phyloP scores from a whole-genome alignment of 2,888 invertebrate species.

The Harpalus rufipes region DNA sequence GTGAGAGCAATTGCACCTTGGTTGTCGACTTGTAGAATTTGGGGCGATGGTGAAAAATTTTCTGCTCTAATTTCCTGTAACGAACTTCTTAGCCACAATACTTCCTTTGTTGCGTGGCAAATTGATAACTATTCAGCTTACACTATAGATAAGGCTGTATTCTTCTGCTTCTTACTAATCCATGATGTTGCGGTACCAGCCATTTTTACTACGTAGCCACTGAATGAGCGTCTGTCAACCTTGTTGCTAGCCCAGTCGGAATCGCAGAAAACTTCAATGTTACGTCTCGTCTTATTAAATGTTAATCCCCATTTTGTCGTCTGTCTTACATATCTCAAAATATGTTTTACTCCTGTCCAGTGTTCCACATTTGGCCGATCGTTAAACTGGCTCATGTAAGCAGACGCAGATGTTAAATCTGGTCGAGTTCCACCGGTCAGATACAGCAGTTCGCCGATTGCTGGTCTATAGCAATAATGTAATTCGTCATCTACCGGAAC shows the following conservation, averaged over 20 bases:
- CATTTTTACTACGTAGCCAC: conserved; percentile 21
- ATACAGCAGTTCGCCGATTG: conserved; percentile 42
- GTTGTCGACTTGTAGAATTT: too few species aligned
- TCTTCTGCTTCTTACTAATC: conserved; percentile 24
- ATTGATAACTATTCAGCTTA: conserved; percentile 54
- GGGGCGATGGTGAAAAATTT: too few species aligned
- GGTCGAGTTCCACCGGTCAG: too few species aligned
- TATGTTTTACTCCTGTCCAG: conserved; percentile 44
- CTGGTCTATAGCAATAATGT: conserved; percentile 11
- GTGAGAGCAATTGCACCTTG: too few species aligned
- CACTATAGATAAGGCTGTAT: conserved; percentile 20
- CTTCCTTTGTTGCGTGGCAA: conserved; percentile 5
- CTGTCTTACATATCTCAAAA: conserved; percentile 1
- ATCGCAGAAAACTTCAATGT: too few species aligned
- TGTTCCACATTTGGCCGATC: too few species aligned
- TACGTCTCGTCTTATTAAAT: not conserved
- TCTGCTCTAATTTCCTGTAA: not conserved
- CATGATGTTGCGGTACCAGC: conserved; percentile 33
- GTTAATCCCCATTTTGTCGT: too few species aligned
- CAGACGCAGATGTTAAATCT: too few species aligned
- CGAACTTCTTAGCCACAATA: conserved; percentile 1
- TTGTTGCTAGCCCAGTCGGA: too few species aligned
- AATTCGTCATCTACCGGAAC: not conserved
- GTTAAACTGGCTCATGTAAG: too few species aligned
- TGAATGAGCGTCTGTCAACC: conserved; percentile 17